Percentiles rank a stretch among this genome's conserved stretches.
Conservation (phyloP, 2,888 invertebrate species). For the Melinaea marsaeus region DNA sequence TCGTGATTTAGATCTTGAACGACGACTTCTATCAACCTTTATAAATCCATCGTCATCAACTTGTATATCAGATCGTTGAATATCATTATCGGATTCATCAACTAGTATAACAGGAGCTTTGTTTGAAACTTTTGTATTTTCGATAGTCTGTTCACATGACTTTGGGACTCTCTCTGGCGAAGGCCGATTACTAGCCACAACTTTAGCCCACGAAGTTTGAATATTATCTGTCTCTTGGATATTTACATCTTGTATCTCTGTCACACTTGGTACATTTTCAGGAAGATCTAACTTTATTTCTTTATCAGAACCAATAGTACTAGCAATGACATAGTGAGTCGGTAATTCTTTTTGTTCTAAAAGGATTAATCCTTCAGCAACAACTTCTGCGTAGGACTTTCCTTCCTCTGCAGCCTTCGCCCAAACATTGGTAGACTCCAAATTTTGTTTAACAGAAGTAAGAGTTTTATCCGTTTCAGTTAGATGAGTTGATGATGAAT, state of each 20-base stretch:
- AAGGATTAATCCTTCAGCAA: conserved; percentile 68
- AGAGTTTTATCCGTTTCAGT: conserved; percentile 8
- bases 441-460: conserved; percentile 24
- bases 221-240: conserved; percentile 26
- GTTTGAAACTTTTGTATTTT: conserved; percentile 30
- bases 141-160: conserved; percentile 35
- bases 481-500: conserved; percentile 24
- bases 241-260: conserved; percentile 27
- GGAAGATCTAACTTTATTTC: conserved; percentile 27
- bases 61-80: conserved; percentile 46
- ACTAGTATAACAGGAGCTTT: conserved; percentile 61
- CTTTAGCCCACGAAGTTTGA: conserved; percentile 63
- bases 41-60: conserved; percentile 71
- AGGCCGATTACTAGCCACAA: conserved; percentile 56
- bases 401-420: conserved; percentile 73
- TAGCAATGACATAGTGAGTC: conserved; percentile 17
- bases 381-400: conserved; percentile 84
- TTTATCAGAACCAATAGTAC: conserved; percentile 15
- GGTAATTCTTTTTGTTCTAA: conserved; percentile 34
- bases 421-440: conserved; percentile 63
- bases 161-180: conserved; percentile 54
- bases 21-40: conserved; percentile 65
- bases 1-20: conserved; percentile 78
- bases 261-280: conserved; percentile 27
- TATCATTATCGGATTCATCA: conserved; percentile 51